Percentiles rank a stretch among this genome's conserved stretches.
These are phyloP conservation scores for Drosophila neotestacea DNA, from an alignment of 2,888 invertebrate genomes.

Conservation along the genomic window DNA sequence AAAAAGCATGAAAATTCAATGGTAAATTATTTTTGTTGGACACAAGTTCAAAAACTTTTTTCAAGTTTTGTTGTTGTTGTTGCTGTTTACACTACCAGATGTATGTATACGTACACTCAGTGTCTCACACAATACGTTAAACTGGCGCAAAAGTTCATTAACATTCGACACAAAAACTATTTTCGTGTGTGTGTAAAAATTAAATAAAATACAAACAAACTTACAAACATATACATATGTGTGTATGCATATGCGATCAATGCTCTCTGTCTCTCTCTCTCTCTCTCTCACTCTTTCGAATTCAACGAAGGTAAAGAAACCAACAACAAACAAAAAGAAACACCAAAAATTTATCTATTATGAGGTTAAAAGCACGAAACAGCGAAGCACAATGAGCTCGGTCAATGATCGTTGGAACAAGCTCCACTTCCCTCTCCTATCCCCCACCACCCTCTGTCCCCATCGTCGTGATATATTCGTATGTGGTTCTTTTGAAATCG, in stretches of 20 bases:
- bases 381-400: slow-evolving; percentile 43
- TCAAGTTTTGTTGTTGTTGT: slow-evolving; percentile 56
- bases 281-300: slow-evolving; percentile 5
- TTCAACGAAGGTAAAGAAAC: slow-evolving; percentile 31
- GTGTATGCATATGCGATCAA: slow-evolving; percentile 27
- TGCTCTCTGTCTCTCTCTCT: slow-evolving; percentile 4
- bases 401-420: slow-evolving; percentile 62
- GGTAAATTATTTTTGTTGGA: slow-evolving; percentile 27
- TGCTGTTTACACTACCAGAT: slow-evolving; percentile 29
- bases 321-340: slow-evolving; percentile 35
- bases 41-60: slow-evolving; percentile 71
- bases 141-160: slow-evolving; percentile 84
- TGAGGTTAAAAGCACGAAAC: slow-evolving; percentile 58
- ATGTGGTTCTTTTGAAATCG: slow-evolving; percentile 33
- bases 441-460: not conserved
- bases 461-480: slow-evolving; percentile 6
- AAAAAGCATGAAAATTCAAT: slow-evolving; percentile 40
- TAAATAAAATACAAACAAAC: slow-evolving; percentile 31
- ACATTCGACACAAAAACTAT: slow-evolving; percentile 81
- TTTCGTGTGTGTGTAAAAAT: slow-evolving; percentile 42
- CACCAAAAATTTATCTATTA: slow-evolving; percentile 51
- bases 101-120: slow-evolving; percentile 15
- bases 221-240: slow-evolving; percentile 10
- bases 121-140: slow-evolving; percentile 65
- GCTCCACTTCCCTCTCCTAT: not conserved